Conservation (phyloP, 2,797 vertebrate genomes). For the Megalops cyprinoides region DNA sequence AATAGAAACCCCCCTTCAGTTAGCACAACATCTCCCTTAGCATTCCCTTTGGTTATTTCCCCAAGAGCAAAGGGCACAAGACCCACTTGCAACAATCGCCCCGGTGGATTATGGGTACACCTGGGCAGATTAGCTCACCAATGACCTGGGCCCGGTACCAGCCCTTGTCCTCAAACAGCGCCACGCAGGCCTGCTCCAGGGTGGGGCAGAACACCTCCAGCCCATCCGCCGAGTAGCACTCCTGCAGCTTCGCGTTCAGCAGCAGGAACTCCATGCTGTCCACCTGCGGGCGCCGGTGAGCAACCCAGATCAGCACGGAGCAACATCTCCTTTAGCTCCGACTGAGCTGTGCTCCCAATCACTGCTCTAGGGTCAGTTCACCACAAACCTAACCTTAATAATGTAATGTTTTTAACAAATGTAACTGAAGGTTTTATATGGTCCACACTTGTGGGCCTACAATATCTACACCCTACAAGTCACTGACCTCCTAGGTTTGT, state of each 20-base stretch:
- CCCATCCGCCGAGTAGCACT: slow-evolving; percentile 54
- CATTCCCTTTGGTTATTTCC: too few species aligned
- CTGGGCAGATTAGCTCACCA: slow-evolving; percentile 56
- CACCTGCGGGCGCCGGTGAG: slow-evolving; percentile 58
- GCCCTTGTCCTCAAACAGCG: slow-evolving; percentile 57
- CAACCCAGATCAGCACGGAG: neutral
- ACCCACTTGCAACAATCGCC: neutral
- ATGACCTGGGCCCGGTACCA: slow-evolving; percentile 73
- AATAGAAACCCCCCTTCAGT: neutral
- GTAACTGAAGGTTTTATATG: too few species aligned
- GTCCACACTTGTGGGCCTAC: too few species aligned
- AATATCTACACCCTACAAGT: too few species aligned
- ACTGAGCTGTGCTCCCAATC: too few species aligned
- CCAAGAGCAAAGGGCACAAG: too few species aligned
- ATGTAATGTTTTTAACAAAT: too few species aligned
- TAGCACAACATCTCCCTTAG: too few species aligned
- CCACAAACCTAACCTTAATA: too few species aligned
- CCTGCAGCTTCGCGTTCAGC: slow-evolving; percentile 69
- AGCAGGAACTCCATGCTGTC: slow-evolving; percentile 70
- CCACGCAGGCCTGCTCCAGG: slow-evolving; percentile 69
- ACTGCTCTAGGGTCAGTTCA: too few species aligned
- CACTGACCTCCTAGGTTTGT: too few species aligned
- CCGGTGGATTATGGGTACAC: neutral
- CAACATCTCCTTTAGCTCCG: neutral
- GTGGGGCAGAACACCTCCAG: slow-evolving; percentile 65